A percentile compares a stretch with the other conserved stretches of the same genome.
Conservation (phyloP, 2,113 vertebrate genomes). For the Xerus inauris region DNA sequence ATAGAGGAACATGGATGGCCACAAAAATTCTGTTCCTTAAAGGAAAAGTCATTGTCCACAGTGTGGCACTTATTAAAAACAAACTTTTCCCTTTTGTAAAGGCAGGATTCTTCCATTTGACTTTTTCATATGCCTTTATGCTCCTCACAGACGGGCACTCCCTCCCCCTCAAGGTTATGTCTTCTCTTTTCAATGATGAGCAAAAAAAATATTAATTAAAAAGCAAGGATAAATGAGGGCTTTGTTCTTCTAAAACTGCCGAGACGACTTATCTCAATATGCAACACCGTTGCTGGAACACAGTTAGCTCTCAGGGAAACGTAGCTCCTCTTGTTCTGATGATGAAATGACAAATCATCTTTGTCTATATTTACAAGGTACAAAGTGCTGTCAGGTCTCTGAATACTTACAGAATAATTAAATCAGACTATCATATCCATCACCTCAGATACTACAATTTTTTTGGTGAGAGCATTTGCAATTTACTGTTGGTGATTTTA, state of each 20-base stretch:
- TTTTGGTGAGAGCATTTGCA: background rate
- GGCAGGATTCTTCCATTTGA: background rate
- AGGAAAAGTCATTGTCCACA: background rate
- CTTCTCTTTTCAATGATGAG: background rate
- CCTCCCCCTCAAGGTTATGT: fast-evolving
- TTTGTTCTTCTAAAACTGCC: no score
- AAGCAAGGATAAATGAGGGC: background rate
- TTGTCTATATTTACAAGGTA: background rate
- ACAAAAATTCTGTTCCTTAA: slow-evolving; percentile 12
- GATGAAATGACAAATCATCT: background rate
- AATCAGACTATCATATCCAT: background rate
- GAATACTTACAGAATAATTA: background rate
- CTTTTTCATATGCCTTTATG: background rate
- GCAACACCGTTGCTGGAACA: background rate
- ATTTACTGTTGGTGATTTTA: background rate
- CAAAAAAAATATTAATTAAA: background rate
- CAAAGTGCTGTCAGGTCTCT: background rate
- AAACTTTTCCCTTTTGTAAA: background rate
- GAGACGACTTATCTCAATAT: background rate
- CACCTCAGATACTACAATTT: background rate
- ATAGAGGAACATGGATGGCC: background rate
- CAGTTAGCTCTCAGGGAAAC: background rate
- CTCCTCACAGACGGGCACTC: background rate
- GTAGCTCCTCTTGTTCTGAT: background rate
- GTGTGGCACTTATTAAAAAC: background rate